Conservation (phyloP, 1,140 invertebrate species). For the Aphaenogaster ashmeadi region DNA sequence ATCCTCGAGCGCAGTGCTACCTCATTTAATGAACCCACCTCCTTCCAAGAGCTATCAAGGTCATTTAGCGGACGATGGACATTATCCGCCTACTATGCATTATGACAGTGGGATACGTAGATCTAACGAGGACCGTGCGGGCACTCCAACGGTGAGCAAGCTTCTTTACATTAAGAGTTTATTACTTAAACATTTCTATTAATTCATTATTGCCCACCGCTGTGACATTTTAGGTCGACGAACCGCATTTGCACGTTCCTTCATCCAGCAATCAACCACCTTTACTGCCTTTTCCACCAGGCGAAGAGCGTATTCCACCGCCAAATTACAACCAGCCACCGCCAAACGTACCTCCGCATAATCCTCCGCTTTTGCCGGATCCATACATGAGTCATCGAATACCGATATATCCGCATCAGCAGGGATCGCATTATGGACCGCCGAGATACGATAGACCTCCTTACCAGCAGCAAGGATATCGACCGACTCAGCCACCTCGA, state of each 20-base stretch:
- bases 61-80: conserved; percentile 79
- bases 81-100: conserved; percentile 84
- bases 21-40: conserved; percentile 81
- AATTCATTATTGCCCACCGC: background rate
- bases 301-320: conserved; percentile 83
- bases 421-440: conserved; percentile 85
- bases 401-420: conserved; percentile 85
- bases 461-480: conserved; percentile 82
- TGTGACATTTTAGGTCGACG: conserved; percentile 81
- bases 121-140: conserved; percentile 89
- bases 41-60: conserved; percentile 82
- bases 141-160: conserved; percentile 90
- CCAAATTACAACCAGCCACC: conserved; percentile 84
- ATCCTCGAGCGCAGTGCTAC: conserved; percentile 70
- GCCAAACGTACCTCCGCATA: conserved; percentile 81
- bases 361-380: conserved; percentile 83
- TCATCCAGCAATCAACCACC: conserved; percentile 79
- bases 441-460: conserved; percentile 83
- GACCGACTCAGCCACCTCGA: conserved; percentile 82
- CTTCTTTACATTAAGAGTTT: background rate
- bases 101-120: conserved; percentile 84
- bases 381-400: conserved; percentile 85
- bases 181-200: conserved; percentile 3
- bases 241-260: conserved; percentile 83
- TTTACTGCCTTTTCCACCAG: conserved; percentile 84